Evolutionary conservation across 2,888 invertebrate genomes (phyloP).

Genomic region (Yponomeuta sedellus): DNA sequence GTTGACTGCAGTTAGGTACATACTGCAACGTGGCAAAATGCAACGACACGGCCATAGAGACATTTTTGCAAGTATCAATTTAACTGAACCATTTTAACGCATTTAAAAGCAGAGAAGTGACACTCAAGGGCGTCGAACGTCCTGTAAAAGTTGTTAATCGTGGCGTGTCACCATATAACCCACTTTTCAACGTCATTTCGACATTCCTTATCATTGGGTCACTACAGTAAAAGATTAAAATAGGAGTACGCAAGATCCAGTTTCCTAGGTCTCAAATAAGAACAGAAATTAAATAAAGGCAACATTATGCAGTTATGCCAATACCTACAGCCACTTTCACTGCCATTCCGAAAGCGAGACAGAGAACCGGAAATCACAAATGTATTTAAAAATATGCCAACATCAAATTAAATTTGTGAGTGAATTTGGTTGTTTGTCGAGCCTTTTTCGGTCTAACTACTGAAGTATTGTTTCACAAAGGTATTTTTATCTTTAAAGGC

Average conservation of each 20-base stretch:
- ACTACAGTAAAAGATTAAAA: background rate
- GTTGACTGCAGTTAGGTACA: too few relatives aligned
- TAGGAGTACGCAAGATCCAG: too few relatives aligned
- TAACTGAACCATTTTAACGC: too few relatives aligned
- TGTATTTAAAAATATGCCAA: background rate
- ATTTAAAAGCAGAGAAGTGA: too few relatives aligned
- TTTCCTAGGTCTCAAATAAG: background rate
- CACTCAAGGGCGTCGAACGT: constrained; percentile 36
- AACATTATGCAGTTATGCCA: background rate
- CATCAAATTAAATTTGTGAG: background rate
- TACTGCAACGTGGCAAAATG: too few relatives aligned
- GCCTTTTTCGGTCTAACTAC: background rate
- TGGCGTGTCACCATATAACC: constrained; percentile 33
- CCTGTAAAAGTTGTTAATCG: constrained; percentile 40
- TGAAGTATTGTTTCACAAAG: too few relatives aligned
- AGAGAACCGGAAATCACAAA: constrained; percentile 6
- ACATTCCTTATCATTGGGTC: background rate
- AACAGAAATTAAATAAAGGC: background rate
- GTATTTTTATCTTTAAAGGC: too few relatives aligned
- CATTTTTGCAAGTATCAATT: too few relatives aligned
- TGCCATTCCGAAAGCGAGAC: background rate
- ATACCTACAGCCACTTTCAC: constrained; percentile 5
- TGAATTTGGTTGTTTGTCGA: background rate
- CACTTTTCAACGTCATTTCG: constrained; percentile 26
- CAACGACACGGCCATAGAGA: too few relatives aligned